Evolutionary conservation across 92 coral and sea anemone genomes (phyloP).

Genomic region (Meandrina meandrites): DNA sequence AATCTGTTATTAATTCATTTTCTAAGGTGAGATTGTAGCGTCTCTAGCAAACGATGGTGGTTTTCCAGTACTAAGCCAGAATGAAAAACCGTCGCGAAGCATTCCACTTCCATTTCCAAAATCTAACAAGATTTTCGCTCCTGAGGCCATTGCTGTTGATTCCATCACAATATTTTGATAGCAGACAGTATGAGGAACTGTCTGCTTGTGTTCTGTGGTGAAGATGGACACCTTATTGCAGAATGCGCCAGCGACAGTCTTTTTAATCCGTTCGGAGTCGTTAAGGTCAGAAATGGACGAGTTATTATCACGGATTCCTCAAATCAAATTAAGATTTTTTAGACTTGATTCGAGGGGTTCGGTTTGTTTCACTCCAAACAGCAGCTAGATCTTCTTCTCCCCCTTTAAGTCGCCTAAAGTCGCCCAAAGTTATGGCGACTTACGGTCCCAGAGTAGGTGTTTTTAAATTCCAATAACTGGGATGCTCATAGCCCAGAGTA

Average conservation of each 20-base stretch:
- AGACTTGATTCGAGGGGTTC: background rate
- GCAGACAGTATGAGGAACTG: conserved; percentile 54
- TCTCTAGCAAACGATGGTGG: conserved; percentile 61
- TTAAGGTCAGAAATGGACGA: conserved; percentile 57
- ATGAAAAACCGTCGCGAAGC: conserved; percentile 45
- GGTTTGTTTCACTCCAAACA: background rate
- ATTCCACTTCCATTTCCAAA: conserved; percentile 28
- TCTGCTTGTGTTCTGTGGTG: conserved; percentile 45
- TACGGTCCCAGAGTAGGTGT: no score
- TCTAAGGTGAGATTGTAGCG: conserved; percentile 62
- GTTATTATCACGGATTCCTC: conserved; percentile 59
- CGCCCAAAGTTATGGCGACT: no score
- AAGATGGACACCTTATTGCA: conserved; percentile 56
- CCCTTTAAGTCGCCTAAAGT: no score
- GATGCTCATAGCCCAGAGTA: no score
- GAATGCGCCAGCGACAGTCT: conserved; percentile 45
- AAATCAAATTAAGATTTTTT: conserved; percentile 57
- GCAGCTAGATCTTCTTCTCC: no score
- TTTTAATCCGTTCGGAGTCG: conserved; percentile 59
- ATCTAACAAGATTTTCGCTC: conserved; percentile 39
- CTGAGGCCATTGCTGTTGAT: conserved; percentile 60
- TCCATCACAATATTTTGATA: conserved; percentile 54
- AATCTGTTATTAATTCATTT: background rate
- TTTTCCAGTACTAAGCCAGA: conserved; percentile 51
- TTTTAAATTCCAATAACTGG: no score